Evolutionary conservation across 2,797 vertebrate genomes (phyloP), one percentile per base, ranked within the genome.

Genomic region (Chaenodraco wilsoni): DNA sequence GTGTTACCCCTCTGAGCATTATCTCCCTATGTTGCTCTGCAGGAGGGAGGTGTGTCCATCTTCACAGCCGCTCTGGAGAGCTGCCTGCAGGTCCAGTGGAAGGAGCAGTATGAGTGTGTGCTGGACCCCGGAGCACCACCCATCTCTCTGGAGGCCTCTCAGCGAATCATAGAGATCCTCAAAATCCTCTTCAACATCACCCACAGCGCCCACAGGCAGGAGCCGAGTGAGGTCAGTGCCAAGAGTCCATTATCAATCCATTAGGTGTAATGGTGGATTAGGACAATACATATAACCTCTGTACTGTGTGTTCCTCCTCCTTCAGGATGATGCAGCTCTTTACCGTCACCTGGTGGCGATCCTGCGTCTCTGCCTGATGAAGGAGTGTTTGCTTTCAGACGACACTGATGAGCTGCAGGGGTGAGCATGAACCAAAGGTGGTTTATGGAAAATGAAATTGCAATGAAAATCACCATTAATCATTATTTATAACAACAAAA

Each of bases 151-250:
- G 93, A 95, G 16, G 89, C 87, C 12, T 93, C 92, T 27, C 94
- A 95, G 78, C 85, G 88, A 0, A 70, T 92, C 62, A 79, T 88
- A 23, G 94, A 96, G 89, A 89, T 95, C 69, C 92, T 95, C 63
- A 95, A 96, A 87, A 94, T 93, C 73, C 90, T 96, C 58, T 95
- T 96, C 79, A 96, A 94, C 78, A 88, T 96, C 78, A 95, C 94
- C 16, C 89, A 92, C 88, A 93, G 89, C 69, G 77, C 72, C 43
- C 95, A 93, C 89, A 89, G 89, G 68, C 91, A 91, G 84, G 91
- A 93, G 62, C 92, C 93, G 0, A 92, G 89, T 19, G 94, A 95
- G 91, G 94, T 95, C 43, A 72, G 85, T 63, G 37, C 59, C 12
- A 16, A 31, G 44, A 59, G 23, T 11, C 0, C 16, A 12, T 15